Percentiles rank a stretch among this genome's conserved stretches.
phyloP scores from a whole-genome alignment of 2,797 vertebrate genomes.

The Gymnoscopelus braueri region DNA sequence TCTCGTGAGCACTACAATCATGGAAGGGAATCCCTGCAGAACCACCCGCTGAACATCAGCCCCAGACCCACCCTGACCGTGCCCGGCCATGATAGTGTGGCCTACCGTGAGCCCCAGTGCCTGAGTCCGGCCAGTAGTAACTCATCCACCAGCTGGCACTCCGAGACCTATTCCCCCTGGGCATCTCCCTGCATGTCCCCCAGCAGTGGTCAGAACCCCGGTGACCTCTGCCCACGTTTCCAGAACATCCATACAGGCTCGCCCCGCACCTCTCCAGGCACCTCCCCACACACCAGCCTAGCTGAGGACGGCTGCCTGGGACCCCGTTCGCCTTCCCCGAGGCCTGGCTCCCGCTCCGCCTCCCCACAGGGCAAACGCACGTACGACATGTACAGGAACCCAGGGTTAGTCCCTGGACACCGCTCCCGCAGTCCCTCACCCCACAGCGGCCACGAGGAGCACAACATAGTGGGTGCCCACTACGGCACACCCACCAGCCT shows the following conservation, averaged over 20 bases:
- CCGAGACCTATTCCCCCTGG: conserved; percentile 96
- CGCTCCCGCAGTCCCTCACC: conserved; percentile 95
- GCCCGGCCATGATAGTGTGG: conserved; percentile 87
- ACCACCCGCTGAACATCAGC: conserved; percentile 86
- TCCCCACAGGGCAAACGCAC: conserved; percentile 96
- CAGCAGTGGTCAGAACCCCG: conserved; percentile 89
- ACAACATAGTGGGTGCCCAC: conserved; percentile 60
- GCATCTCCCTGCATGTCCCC: conserved; percentile 98
- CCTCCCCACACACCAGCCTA: conserved; percentile 91
- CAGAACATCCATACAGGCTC: conserved; percentile 98
- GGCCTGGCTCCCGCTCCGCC: conserved; percentile 91
- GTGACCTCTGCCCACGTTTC: conserved; percentile 94
- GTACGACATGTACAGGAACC: conserved; percentile 91
- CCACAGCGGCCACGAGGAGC: conserved; percentile 84
- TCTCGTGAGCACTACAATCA: conserved; percentile 95
- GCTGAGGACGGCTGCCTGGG: conserved; percentile 90
- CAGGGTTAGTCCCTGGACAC: conserved; percentile 80
- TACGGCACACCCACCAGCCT: conserved; percentile 77
- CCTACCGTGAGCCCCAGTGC: conserved; percentile 96
- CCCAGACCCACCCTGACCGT: conserved; percentile 94
- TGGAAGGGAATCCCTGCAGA: conserved; percentile 89
- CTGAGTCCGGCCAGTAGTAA: conserved; percentile 98
- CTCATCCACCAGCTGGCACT: conserved; percentile 99
- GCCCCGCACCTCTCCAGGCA: conserved; percentile 96
- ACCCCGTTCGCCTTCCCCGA: conserved; percentile 89